Conservation (phyloP, 2,113 vertebrate species). For the Bagarius yarrelli region DNA sequence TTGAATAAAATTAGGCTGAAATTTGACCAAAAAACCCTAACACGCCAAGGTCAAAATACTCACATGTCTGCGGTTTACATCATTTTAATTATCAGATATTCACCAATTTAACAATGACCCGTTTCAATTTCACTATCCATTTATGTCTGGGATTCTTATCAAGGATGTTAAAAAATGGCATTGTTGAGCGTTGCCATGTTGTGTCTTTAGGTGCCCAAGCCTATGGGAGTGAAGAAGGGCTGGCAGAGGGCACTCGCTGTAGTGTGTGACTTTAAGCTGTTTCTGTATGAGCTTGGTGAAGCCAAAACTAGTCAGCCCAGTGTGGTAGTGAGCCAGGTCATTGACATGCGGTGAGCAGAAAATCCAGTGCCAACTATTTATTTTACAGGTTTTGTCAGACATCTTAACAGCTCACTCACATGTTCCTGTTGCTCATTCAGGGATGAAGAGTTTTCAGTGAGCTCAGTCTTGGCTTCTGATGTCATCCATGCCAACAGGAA, state of each 20-base stretch:
- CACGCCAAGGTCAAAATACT: neutral
- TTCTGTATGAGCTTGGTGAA: slow-evolving; percentile 93
- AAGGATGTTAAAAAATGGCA: neutral
- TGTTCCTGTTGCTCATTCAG: slow-evolving; percentile 62
- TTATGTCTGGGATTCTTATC: neutral
- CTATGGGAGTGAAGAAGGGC: slow-evolving; percentile 95
- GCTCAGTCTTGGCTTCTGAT: slow-evolving; percentile 95
- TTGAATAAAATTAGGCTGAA: neutral
- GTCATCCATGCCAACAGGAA: slow-evolving; percentile 97
- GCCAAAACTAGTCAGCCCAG: slow-evolving; percentile 88
- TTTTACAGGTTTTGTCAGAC: neutral
- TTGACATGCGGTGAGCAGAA: slow-evolving; percentile 91
- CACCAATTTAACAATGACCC: too few relatives aligned
- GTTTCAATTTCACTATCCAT: neutral
- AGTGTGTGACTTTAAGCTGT: slow-evolving; percentile 96
- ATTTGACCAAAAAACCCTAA: neutral
- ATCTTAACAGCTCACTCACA: neutral
- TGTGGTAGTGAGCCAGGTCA: slow-evolving; percentile 90
- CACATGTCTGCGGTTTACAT: neutral
- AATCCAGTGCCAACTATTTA: neutral
- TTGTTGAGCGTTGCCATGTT: neutral
- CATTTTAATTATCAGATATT: neutral
- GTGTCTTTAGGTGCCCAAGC: slow-evolving; percentile 85
- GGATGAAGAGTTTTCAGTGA: slow-evolving; percentile 98
- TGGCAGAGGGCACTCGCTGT: slow-evolving; percentile 94